Conservation (phyloP, 2,113 vertebrate species). For the Morone chrysops region DNA sequence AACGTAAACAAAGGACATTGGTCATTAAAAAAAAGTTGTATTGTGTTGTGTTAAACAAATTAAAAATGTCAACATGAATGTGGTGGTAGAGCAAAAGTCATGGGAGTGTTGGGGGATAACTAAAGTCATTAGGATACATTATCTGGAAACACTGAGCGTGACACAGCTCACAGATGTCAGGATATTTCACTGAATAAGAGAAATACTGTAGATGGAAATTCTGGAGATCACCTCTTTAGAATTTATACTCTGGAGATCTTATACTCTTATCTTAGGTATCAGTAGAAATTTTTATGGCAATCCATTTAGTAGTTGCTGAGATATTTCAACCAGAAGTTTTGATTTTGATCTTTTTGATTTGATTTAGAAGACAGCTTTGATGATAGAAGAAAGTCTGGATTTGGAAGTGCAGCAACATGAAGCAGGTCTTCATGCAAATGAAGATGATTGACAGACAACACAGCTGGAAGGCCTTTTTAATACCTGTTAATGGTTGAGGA, state of each 20-base stretch:
- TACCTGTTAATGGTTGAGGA: constrained; percentile 63
- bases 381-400: constrained; percentile 33
- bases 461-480: constrained; percentile 63
- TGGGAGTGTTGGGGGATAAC: no score
- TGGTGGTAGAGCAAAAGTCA: neutral
- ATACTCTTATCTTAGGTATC: neutral
- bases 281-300: neutral
- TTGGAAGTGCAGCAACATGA: constrained; percentile 32
- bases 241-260: neutral
- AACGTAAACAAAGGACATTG: neutral
- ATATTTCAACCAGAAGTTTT: neutral
- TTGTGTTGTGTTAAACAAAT: no score
- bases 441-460: constrained; percentile 72
- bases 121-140: neutral
- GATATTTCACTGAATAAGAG: neutral
- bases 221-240: neutral
- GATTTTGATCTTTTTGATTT: constrained; percentile 24
- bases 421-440: constrained; percentile 57
- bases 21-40: neutral
- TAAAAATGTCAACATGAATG: neutral
- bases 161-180: neutral
- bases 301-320: neutral
- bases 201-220: neutral
- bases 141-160: neutral
- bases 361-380: constrained; percentile 41